Evolutionary conservation across 2,113 vertebrate species (phyloP).

Genomic region (Redunca redunca): DNA sequence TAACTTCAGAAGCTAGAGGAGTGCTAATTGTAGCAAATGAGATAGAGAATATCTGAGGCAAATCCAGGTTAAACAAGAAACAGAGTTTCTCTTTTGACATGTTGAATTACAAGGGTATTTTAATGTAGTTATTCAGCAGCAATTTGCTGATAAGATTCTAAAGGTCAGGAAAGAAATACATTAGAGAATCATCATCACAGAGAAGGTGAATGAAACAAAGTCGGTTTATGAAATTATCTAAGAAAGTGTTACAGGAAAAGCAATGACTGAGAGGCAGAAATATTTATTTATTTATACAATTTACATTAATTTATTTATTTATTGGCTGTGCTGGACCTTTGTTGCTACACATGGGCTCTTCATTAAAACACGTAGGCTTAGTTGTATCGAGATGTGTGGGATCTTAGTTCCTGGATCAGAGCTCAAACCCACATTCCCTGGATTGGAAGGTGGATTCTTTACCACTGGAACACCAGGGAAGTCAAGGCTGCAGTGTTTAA

Average conservation of each 20-base stretch:
- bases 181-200: background rate
- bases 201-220: background rate
- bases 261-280: background rate
- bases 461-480: background rate
- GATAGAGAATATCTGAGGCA: background rate
- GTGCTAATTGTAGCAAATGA: background rate
- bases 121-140: background rate
- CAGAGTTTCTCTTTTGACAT: background rate
- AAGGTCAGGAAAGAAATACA: background rate
- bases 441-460: background rate
- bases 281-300: background rate
- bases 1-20: background rate
- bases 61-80: background rate
- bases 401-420: background rate
- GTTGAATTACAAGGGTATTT: background rate
- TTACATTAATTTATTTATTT: accelerated
- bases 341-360: background rate
- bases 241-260: background rate
- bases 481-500: background rate
- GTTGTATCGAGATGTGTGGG: background rate
- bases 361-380: background rate
- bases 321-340: background rate
- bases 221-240: background rate
- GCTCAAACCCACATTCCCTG: background rate
- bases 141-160: background rate